Base-by-base conservation (phyloP, 2,113 vertebrate genomes). In the Hippocampus guttulatus region DNA sequence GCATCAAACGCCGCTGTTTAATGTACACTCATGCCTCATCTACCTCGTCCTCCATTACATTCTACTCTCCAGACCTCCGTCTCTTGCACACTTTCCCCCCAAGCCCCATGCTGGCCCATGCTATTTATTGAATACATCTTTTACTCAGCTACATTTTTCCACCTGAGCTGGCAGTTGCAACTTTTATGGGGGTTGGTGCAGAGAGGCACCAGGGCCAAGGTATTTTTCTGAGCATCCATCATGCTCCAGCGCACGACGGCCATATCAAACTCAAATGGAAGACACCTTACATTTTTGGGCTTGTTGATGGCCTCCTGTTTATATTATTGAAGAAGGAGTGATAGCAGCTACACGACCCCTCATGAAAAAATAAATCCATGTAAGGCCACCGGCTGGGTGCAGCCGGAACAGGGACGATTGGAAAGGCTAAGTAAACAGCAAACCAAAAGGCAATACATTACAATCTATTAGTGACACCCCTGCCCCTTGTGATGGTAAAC, bases 81-180 rank as follows among this genome's bases (percentile, higher is more conserved):
- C 94, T 95, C 96, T 95, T 94, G 94, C 95, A 94, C 94, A 95
- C 94, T 94, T 95, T 93, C 93, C 87, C 93, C 87, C 74, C 79
- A 88, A 94, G 93, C 96, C 95, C 92, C 96, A 96, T 96, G 95
- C 95, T 96, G 95, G 92, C 95, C 95, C 68, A 92, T 93, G 94
- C 96, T 98, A 96, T 97, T 98, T 98, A 98, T 97, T 97, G 95
- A 99, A 98, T 97, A 96, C 95, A 97, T 97, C 96, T 98, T 98
- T 96, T 95, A 93, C 94, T 93, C 95, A 90, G 94, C 93, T 95
- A 89, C 87, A 88, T 97, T 96, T 97, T 97, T 98, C 96, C 97
- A 98, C 96, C 96, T 98, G 97, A 98, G 93, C 93, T 98, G 93
- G 93, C 93, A 95, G 93, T 94, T 93, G 93, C 94, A 94, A 94